Evolutionary conservation across 2,888 invertebrate genomes (phyloP), one percentile per base, ranked within the genome.

Genomic region (Pelosia muscerda): DNA sequence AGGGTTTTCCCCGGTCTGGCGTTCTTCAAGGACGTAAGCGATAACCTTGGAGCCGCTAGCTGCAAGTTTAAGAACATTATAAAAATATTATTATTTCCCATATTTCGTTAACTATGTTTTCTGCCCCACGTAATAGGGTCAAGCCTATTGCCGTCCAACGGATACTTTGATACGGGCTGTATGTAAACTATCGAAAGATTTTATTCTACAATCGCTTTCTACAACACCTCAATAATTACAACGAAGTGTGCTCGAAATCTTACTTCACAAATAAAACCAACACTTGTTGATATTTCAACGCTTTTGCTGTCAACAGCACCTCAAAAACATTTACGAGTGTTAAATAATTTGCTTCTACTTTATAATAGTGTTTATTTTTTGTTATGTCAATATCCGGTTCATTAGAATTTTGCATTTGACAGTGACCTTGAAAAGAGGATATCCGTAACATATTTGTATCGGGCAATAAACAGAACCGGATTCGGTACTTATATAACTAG

Each of bases 381-480:
- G 49, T 80, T 71, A 73, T 60, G 56, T 78, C 68, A 73, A 13
- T 13, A 63, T 76, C 74, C 74, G 76, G 76, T 71, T 65, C 49
- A 55, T 71, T 71, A 68, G 34, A 58, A 69, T 57, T 76, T 76
- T 34, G 70, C 62, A 69, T 76, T 78, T 79, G 81, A 77, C 82
- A 77, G 28, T 79, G 80, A 77, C 80, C 77, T 80, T 79, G 80
- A 25, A 25, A 63, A 63, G 64, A 71, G 80, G 80, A 81, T 77
- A 77, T 81, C 77, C 79, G 81, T 74, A 71, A 72, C 63, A 68
- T 69, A 54, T 73, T 75, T 69, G 65, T 58, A 68, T 69, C 69
- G 66, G 69, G 42, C 64, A 57, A 57, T 31, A 63, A 68, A 69
- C 26, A 55, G 69, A 80, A 75, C 73, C 66, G 63, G 74, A 65